Conservation (phyloP, 2,113 vertebrate species). For the Python bivittatus region DNA sequence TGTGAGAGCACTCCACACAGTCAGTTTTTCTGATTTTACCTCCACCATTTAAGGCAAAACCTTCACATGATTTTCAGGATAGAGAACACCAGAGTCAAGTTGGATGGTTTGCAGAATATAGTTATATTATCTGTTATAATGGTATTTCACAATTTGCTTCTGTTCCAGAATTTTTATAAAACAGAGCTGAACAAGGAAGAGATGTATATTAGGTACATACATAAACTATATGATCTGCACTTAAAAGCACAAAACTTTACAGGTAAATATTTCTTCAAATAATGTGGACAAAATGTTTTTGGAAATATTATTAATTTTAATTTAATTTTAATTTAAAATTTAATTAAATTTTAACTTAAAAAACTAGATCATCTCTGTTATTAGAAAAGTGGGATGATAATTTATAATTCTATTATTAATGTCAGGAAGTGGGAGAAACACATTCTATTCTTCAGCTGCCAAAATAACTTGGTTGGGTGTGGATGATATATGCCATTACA, state of each 20-base stretch:
- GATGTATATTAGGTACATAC: slow-evolving; percentile 99
- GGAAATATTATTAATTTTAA: neutral
- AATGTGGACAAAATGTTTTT: neutral
- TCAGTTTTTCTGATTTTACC: neutral
- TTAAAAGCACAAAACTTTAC: slow-evolving; percentile 98
- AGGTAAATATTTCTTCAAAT: slow-evolving; percentile 75
- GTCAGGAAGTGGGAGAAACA: neutral
- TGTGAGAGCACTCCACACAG: neutral
- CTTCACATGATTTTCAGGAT: neutral
- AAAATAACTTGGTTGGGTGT: neutral
- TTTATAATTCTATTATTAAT: neutral
- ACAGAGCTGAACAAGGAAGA: slow-evolving; percentile 98
- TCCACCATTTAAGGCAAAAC: neutral
- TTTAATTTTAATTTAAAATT: no score
- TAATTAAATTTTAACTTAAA: no score
- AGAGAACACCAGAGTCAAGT: neutral
- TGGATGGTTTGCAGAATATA: neutral
- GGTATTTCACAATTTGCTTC: slow-evolving; percentile 4
- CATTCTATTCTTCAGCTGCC: neutral
- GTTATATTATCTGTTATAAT: slow-evolving; percentile 25
- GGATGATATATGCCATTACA: neutral
- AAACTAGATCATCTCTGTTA: neutral
- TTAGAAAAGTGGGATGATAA: neutral
- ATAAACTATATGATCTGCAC: slow-evolving; percentile 96
- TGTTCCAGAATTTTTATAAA: slow-evolving; percentile 96